Evolutionary conservation across 2,888 invertebrate genomes (phyloP), one percentile per base, ranked within the genome.

Genomic region (Acanthopleura granulata): DNA sequence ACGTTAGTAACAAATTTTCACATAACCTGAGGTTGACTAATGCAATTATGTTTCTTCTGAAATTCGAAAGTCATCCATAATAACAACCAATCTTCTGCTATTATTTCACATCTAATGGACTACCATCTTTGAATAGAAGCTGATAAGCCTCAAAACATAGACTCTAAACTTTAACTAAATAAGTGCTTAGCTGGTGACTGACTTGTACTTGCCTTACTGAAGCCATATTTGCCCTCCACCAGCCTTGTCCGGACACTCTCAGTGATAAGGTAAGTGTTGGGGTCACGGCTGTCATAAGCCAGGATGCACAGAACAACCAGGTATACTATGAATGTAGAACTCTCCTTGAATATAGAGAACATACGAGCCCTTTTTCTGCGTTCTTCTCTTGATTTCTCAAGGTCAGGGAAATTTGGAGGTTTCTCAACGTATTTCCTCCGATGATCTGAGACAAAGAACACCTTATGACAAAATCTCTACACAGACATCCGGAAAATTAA

Each of bases 281-380:
- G 70, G 72, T 74, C 74, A 30, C 74, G 25, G 62, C 49, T 74
- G 49, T 75, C 75, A 73, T 73, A 72, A 49, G 73, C 72, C 40
- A 77, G n/a, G 49, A 77, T 72, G 18, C 74, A 50, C 9, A 77
- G 30, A 0, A 77, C 66, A 16, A 75, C 57, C 50, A 79, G 62
- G 66, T 79, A 75, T 30, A 79, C 72, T n/a, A 76, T 61, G 49
- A 76, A 75, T 9, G 30, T 62, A 14, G 72, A 49, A 14, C 76
- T 74, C 57, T 77, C 78, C 29, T 75, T 74, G 14, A 76, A 49
- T 12, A 76, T 74, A 14, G 72, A 70, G 51, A 77, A 72, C 72
- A 80, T 69, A 50, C 75, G 75, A 57, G 75, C 79, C 74, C 76
- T 76, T 27, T 75, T 77, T 72, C 75, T 73, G 27, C 73, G 18